phyloP scores from a whole-genome alignment of 2,888 invertebrate genomes.

The Orthosia gracilis region DNA sequence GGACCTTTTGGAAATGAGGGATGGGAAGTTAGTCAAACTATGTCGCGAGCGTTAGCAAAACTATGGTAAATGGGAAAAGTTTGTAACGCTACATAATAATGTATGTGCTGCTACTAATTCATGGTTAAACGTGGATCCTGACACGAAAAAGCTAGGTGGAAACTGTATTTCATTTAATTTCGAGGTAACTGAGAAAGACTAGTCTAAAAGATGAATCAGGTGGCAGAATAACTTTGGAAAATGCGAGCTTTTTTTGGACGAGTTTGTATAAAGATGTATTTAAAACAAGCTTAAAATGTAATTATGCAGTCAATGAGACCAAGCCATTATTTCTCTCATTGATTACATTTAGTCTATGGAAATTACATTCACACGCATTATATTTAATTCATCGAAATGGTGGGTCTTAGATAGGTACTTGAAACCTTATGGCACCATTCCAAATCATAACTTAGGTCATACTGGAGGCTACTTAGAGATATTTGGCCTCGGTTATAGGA shows the following conservation, averaged over 20 bases:
- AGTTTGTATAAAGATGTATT: background rate
- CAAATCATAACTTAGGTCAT: conserved; percentile 22
- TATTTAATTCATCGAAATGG: conserved; percentile 21
- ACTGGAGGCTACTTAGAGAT: too few species aligned
- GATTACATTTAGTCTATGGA: background rate
- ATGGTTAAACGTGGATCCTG: conserved; percentile 57
- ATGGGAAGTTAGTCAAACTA: conserved; percentile 61
- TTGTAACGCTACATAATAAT: conserved; percentile 61
- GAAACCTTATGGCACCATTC: conserved; percentile 22
- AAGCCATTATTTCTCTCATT: too few species aligned
- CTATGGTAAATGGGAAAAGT: conserved; percentile 69
- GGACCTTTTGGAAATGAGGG: conserved; percentile 38
- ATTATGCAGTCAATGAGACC: background rate
- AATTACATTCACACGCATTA: background rate
- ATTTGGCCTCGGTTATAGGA: too few species aligned
- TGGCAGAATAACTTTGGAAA: background rate
- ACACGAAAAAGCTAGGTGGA: conserved; percentile 41
- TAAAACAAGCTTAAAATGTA: background rate
- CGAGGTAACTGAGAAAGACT: background rate
- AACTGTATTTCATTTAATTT: conserved; percentile 18
- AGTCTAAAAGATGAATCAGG: background rate
- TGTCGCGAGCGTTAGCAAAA: conserved; percentile 66
- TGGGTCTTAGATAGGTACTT: background rate
- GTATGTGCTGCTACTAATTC: conserved; percentile 64
- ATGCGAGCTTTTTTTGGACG: background rate